Evolutionary conservation across 2,797 vertebrate genomes (phyloP), one percentile per base, ranked within the genome.

Genomic region (Ispidina picta): DNA sequence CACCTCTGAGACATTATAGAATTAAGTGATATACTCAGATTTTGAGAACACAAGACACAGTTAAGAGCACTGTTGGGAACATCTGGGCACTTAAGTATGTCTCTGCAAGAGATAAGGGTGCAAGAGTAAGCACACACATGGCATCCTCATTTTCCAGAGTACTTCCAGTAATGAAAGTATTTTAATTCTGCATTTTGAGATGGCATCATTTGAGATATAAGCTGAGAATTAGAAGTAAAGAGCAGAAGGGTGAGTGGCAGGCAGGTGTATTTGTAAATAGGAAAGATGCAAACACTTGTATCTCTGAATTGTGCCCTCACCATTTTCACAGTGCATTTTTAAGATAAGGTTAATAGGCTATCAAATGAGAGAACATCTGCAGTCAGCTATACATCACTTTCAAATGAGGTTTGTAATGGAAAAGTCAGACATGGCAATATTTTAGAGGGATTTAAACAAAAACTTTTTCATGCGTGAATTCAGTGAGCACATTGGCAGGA

Each of bases 401-500:
- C 64, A 88, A 95, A 91, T 77, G 4, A 83, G 29, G 14, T 79
- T 88, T 93, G 43, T 29, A 92, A 83, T 2, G 5, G 44, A 49
- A 70, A 92, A 92, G n/a, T 77, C 78, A 56, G 73, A 79, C 29
- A 39, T 6, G 19, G n/a, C 37, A 93, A 88, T 74, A 74, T 74
- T 89, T 94, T 46, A 86, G 58, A 86, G 41, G 25, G 62, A 87
- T 86, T 89, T 86, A 62, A 93, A 17, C 28, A 83, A 92, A 77
- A 62, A 48, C 14, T 20, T 49, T 55, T 76, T 92, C 81, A 88
- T 49, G 80, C 62, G 79, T 66, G 28, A 88, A 92, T 88, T 95
- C 92, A 81, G 62, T 52, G 21, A 90, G 58, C 6, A 60, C 78
- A 60, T 23, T 46, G 68, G 76, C 18, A 78, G 41, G 46, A 92